Percentiles rank a stretch among this genome's conserved stretches.
Conservation (phyloP, 2,888 invertebrate species). For the Synanthedon tipuliformis region DNA sequence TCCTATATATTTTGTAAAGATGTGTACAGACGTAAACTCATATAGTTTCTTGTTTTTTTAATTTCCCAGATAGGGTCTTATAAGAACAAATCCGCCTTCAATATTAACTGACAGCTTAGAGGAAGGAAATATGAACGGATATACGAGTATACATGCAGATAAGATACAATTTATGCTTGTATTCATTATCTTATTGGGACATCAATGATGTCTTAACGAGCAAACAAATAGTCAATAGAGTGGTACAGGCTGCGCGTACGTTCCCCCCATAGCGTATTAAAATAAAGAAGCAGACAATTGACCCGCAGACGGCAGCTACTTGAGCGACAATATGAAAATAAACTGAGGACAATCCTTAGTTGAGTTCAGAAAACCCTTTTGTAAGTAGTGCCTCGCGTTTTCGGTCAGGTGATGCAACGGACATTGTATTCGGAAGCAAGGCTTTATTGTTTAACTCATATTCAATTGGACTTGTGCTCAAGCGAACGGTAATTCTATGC, state of each 20-base stretch:
- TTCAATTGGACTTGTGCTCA: not conserved
- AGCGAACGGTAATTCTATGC: too few species aligned
- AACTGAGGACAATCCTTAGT: slow-evolving; percentile 12
- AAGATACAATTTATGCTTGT: not conserved
- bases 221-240: slow-evolving; percentile 38
- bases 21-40: too few species aligned
- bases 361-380: slow-evolving; percentile 15
- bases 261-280: slow-evolving; percentile 28
- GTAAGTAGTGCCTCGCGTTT: slow-evolving; percentile 7
- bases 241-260: slow-evolving; percentile 13
- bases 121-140: too few species aligned
- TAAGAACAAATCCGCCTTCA: too few species aligned
- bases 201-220: slow-evolving; percentile 20
- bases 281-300: slow-evolving; percentile 37
- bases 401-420: slow-evolving; percentile 1
- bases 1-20: too few species aligned
- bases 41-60: too few species aligned
- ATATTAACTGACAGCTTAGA: too few species aligned
- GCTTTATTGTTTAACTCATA: not conserved
- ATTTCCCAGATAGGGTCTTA: too few species aligned
- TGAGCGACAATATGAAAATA: slow-evolving; percentile 15
- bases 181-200: not conserved
- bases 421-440: not conserved
- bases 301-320: slow-evolving; percentile 48
- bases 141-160: too few species aligned